Conservation (phyloP, 2,888 invertebrate genomes). For the Darwinula stevensoni region DNA sequence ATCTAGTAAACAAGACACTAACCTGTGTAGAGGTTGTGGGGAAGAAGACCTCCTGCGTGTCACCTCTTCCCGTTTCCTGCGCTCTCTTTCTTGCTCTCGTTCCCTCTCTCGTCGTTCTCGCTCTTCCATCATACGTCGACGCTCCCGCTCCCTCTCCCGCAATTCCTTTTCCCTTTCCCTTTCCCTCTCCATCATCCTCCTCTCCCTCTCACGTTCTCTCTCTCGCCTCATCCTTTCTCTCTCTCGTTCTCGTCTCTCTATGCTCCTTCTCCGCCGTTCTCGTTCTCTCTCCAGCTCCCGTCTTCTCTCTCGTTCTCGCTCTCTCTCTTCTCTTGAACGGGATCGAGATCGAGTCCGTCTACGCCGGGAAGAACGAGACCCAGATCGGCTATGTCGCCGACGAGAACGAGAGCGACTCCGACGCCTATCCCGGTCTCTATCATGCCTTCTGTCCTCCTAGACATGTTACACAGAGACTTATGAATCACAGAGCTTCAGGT, state of each 20-base stretch:
- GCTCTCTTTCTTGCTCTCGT: slow-evolving; percentile 11
- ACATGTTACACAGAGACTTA: too few species aligned
- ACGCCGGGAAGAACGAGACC: too few species aligned
- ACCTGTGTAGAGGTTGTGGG: too few species aligned
- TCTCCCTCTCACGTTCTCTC: slow-evolving; percentile 17
- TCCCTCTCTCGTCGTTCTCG: slow-evolving; percentile 8
- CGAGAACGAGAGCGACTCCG: too few species aligned
- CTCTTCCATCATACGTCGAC: background rate
- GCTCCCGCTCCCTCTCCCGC: slow-evolving; percentile 7
- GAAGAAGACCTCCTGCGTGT: too few species aligned
- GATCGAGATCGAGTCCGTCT: slow-evolving; percentile 6
- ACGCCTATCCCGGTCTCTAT: too few species aligned
- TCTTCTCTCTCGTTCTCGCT: slow-evolving; percentile 16
- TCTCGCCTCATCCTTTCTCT: slow-evolving; percentile 13
- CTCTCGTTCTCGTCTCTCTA: slow-evolving; percentile 17
- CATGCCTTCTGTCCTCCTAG: too few species aligned
- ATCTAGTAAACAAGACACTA: too few species aligned
- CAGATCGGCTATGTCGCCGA: too few species aligned
- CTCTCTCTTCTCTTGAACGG: too few species aligned
- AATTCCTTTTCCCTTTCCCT: slow-evolving; percentile 12
- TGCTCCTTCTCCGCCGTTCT: slow-evolving; percentile 7
- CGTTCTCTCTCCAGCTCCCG: slow-evolving; percentile 8
- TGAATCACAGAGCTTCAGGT: too few species aligned
- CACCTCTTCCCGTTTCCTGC: slow-evolving; percentile 12
- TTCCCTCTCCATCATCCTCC: slow-evolving; percentile 13